Evolutionary conservation across 2,888 invertebrate genomes (phyloP), one percentile per base, ranked within the genome.

Genomic region (Campopleginae sp.): DNA sequence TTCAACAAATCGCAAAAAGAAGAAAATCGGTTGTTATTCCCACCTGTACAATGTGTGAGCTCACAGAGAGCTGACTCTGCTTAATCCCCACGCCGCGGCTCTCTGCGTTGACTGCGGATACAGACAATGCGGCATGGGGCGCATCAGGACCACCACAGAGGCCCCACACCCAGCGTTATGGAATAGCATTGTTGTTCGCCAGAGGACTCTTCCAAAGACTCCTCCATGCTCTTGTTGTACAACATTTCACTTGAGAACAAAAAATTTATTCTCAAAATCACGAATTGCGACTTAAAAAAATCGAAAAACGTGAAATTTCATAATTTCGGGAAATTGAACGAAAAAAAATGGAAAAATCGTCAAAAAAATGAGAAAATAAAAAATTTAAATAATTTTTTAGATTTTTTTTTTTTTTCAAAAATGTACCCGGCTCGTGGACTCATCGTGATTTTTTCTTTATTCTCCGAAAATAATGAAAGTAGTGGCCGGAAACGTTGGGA

Each of bases 61-160:
- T 94, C 94, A 95, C 95, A 95, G 95, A 95, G 95, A 96, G 96
- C 95, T 95, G 95, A 95, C 95, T 95, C 93, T 94, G 94, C 95
- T 95, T 93, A 90, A 92, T 95, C 96, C 96, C 96, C 96, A 96
- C 95, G 95, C 95, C 96, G 95, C 95, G 95, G 95, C 96, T 95
- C 95, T 95, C 96, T 95, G 95, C 95, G 95, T 94, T 95, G 94
- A 94, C 93, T 93, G 94, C 93, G 87, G 94, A 94, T 92, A 94
- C 94, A 94, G 95, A 95, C 93, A 95, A 95, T 95, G 96, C 96
- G 96, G 96, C 96, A 96, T 96, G 97, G 97, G 98, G 98, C 96
- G 96, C 98, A 98, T 99, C 99, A 99, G 98, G 98, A 99, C 97
- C 98, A 98, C 98, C 98, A 98, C 98, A 97, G 98, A 98, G 98